Evolutionary conservation across 1,140 invertebrate species (phyloP).

Genomic region (Bombus breviceps): DNA sequence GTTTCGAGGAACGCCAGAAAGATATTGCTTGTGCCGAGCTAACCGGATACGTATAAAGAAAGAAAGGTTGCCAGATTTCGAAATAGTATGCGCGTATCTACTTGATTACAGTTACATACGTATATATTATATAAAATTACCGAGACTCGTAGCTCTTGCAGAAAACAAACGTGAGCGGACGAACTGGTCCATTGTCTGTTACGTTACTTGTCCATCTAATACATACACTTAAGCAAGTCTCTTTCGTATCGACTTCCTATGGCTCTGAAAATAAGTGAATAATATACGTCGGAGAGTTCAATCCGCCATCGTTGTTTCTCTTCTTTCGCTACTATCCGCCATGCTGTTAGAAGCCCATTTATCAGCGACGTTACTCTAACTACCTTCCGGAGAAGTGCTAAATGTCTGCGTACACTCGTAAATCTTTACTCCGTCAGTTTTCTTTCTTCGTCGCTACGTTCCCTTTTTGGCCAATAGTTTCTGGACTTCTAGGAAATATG

Average conservation of each 20-base stretch:
- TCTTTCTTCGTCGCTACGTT: conserved; percentile 58
- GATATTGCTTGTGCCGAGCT: too few relatives aligned
- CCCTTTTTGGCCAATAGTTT: conserved; percentile 54
- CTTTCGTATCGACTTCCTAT: too few relatives aligned
- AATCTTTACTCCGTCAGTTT: conserved; percentile 72
- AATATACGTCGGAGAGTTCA: conserved; percentile 31
- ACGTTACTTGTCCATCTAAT: too few relatives aligned
- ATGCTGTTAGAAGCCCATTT: conserved; percentile 76
- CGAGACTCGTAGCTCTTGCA: too few relatives aligned
- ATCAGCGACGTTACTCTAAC: conserved; percentile 74
- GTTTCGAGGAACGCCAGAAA: background rate
- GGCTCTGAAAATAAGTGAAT: background rate
- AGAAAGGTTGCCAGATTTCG: background rate
- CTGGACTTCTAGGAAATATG: conserved; percentile 54
- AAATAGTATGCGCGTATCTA: background rate
- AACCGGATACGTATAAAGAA: background rate
- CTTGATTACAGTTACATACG: too few relatives aligned
- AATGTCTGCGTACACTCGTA: conserved; percentile 76
- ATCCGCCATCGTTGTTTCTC: conserved; percentile 64
- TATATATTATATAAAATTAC: too few relatives aligned
- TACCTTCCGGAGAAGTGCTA: conserved; percentile 74
- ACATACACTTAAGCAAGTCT: too few relatives aligned
- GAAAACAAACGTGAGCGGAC: too few relatives aligned
- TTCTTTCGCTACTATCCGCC: conserved; percentile 65
- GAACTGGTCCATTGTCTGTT: too few relatives aligned